Conservation (phyloP, 2,888 invertebrate genomes). For the Pomacea canaliculata region DNA sequence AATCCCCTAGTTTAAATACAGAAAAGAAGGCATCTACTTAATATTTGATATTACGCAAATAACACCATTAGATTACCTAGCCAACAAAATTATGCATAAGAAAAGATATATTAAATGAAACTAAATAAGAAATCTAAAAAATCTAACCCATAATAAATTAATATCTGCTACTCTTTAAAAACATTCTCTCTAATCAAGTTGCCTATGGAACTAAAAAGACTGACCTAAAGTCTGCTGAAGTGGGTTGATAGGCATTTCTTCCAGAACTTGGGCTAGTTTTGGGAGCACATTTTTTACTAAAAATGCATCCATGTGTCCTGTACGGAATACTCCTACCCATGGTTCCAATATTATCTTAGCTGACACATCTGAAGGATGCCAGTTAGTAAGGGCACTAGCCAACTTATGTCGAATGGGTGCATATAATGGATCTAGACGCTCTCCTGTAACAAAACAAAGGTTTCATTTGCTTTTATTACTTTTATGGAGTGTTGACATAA, state of each 20-base stretch:
- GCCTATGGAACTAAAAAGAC: constrained; percentile 5
- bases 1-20: no score
- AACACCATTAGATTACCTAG: no score
- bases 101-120: no score
- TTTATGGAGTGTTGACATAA: not conserved
- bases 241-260: constrained; percentile 67
- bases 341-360: constrained; percentile 92
- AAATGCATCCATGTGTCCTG: constrained; percentile 80
- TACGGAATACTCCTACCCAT: constrained; percentile 85
- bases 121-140: no score
- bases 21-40: no score
- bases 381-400: constrained; percentile 87
- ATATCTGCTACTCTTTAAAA: not conserved
- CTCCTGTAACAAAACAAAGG: constrained; percentile 38
- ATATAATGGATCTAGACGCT: constrained; percentile 77
- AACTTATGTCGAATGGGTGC: constrained; percentile 93
- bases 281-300: constrained; percentile 79
- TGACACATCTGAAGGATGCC: constrained; percentile 95
- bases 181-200: not conserved
- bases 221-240: constrained; percentile 66
- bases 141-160: no score
- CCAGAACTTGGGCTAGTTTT: constrained; percentile 65
- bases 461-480: not conserved
- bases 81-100: no score
- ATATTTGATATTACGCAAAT: no score